Conservation (phyloP, 2,888 invertebrate species). For the Drosophila quasianomalipes region DNA sequence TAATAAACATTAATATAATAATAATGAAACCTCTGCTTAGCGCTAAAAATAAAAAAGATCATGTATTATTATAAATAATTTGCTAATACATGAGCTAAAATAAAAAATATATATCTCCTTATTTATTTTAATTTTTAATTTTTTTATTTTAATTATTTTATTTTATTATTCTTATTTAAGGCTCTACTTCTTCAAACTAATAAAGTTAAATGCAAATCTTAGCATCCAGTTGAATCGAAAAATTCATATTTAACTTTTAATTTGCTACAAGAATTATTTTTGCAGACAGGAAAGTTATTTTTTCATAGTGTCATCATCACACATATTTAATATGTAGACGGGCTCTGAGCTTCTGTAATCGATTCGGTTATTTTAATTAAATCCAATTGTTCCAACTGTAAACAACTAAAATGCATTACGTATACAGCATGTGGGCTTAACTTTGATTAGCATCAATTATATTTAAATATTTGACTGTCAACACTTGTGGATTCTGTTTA, state of each 20-base stretch:
- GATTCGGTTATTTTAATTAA: background rate
- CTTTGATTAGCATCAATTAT: constrained; percentile 34
- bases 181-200: background rate
- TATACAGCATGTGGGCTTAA: constrained; percentile 48
- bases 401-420: constrained; percentile 22
- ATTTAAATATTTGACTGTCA: background rate
- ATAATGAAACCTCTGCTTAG: background rate
- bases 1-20: background rate
- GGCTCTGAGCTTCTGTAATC: background rate
- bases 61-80: background rate
- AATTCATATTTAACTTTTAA: background rate
- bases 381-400: background rate
- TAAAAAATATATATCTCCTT: background rate
- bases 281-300: background rate
- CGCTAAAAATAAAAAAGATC: background rate
- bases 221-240: background rate
- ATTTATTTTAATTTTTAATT: no score
- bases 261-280: no score
- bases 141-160: no score
- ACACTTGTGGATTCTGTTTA: background rate
- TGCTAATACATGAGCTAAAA: background rate
- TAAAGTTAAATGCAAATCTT: background rate
- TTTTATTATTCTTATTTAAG: background rate
- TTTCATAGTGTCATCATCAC: background rate
- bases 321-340: background rate